Evolutionary conservation across 2,113 vertebrate genomes (phyloP).

Genomic region (Spilogale gracilis): DNA sequence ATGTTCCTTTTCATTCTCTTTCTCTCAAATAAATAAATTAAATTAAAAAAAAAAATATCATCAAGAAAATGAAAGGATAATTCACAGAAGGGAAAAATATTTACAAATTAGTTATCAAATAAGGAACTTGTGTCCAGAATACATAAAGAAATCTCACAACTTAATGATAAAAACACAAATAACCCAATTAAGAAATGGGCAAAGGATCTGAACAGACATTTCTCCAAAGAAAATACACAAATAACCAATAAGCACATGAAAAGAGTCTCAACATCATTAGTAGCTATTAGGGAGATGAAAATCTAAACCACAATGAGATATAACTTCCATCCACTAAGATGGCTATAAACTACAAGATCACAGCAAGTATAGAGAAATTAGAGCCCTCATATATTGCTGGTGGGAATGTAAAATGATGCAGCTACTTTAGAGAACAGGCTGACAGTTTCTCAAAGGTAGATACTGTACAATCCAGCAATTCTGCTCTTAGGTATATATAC

Average conservation of each 20-base stretch:
- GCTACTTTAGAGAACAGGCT: neutral
- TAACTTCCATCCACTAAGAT: neutral
- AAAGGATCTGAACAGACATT: neutral
- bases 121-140: neutral
- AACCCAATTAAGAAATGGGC: neutral
- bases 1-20: too few relatives aligned
- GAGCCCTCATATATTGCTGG: neutral
- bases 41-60: neutral
- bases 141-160: neutral
- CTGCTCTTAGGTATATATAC: neutral
- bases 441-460: neutral
- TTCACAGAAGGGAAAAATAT: neutral
- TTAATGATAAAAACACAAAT: slow-evolving; percentile 12
- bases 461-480: neutral
- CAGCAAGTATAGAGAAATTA: neutral
- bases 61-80: neutral
- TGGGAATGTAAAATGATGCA: neutral
- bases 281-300: neutral
- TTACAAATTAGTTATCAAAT: neutral
- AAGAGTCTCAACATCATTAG: neutral
- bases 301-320: neutral
- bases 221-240: neutral
- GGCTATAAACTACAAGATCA: neutral
- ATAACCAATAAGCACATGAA: neutral
- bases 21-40: neutral